These are phyloP conservation scores for Ectropis grisescens DNA, from an alignment of 1,140 invertebrate species.

Conservation along the genomic window DNA sequence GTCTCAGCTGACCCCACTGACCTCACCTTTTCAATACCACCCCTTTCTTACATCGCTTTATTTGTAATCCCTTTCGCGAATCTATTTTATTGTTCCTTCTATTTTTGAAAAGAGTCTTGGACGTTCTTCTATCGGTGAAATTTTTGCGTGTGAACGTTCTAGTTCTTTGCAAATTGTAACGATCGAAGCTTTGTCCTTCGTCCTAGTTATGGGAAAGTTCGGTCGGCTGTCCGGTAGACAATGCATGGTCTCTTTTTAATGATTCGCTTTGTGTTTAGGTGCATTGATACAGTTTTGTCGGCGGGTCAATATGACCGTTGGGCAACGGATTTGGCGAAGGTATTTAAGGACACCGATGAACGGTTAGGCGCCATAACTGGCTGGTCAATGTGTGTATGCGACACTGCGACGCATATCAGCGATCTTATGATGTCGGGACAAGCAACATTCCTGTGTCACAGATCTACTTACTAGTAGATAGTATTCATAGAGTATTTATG, in stretches of 20 bases:
- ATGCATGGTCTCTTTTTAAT: conserved; percentile 65
- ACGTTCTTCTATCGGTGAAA: conserved; percentile 47
- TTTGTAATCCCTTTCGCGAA: conserved; percentile 68
- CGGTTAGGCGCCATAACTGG: conserved; percentile 14
- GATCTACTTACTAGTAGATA: too few species aligned
- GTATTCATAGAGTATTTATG: too few species aligned
- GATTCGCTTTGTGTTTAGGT: conserved; percentile 49
- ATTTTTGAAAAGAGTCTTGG: conserved; percentile 39
- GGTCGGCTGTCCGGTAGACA: conserved; percentile 42
- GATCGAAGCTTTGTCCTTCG: conserved; percentile 35
- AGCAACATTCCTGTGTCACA: too few species aligned
- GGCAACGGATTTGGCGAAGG: conserved; percentile 54
- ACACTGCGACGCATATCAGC: neutral
- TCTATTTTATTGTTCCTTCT: conserved; percentile 56
- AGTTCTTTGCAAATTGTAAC: conserved; percentile 67
- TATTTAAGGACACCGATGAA: conserved; percentile 38
- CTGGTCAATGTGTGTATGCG: neutral
- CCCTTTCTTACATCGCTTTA: conserved; percentile 64
- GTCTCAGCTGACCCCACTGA: conserved; percentile 53
- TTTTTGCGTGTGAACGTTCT: conserved; percentile 64
- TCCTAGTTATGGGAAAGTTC: conserved; percentile 56
- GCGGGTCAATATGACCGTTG: conserved; percentile 51
- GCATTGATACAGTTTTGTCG: conserved; percentile 39
- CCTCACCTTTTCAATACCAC: conserved; percentile 45
- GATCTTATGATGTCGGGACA: too few species aligned